These are phyloP conservation scores for Jaculus jaculus DNA, from an alignment of 2,113 vertebrate species.

Conservation along the genomic window DNA sequence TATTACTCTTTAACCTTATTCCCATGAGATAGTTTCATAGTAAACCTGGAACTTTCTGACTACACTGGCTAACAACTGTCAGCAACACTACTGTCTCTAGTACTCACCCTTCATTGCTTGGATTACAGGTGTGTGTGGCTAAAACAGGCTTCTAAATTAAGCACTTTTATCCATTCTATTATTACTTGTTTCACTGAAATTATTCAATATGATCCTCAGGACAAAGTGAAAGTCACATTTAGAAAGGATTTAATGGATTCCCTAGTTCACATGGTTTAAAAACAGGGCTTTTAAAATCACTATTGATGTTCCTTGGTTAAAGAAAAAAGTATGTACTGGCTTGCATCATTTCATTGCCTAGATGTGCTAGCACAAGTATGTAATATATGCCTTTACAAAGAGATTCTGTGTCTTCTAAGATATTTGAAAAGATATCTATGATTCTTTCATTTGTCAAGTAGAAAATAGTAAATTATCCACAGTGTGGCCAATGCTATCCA, in stretches of 20 bases:
- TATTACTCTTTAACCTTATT: too few species aligned
- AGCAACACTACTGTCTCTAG: too few species aligned
- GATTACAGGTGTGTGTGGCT: too few species aligned
- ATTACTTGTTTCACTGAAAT: background rate
- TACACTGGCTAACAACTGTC: too few species aligned
- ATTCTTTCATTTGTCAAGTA: background rate
- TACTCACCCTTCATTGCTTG: too few species aligned
- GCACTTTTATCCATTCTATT: background rate
- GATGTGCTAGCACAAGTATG: background rate
- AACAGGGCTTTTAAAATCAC: background rate
- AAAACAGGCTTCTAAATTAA: background rate
- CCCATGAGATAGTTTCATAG: too few species aligned
- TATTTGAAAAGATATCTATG: background rate
- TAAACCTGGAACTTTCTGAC: too few species aligned
- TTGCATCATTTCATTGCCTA: background rate
- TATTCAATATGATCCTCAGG: background rate
- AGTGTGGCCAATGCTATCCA: background rate
- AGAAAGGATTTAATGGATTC: background rate
- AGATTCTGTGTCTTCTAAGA: background rate
- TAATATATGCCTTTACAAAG: background rate
- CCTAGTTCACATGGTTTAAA: background rate
- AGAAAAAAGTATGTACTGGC: background rate
- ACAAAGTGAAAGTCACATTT: background rate
- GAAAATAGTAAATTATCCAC: background rate
- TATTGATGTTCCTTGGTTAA: background rate